Percentiles rank a stretch among this genome's conserved stretches.
Evolutionary conservation across 2,888 invertebrate genomes (phyloP).

Genomic region (Meteorus cinctellus): DNA sequence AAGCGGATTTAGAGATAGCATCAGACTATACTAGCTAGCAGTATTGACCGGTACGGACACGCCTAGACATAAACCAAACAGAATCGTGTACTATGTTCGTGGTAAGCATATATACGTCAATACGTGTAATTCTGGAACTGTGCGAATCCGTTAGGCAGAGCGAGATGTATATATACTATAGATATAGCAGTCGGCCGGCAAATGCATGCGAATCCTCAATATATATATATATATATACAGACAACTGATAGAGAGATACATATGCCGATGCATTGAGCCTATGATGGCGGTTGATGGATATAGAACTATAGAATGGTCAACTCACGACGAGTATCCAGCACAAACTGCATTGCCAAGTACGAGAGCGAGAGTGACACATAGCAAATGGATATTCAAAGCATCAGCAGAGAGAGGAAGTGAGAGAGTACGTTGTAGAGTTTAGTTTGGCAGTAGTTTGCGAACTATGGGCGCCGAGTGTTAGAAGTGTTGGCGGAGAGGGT

Average conservation of each 20-base stretch:
- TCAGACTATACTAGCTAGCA: conserved; percentile 42
- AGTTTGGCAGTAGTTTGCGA: conserved; percentile 62
- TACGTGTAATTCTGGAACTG: conserved; percentile 69
- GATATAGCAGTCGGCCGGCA: conserved; percentile 32
- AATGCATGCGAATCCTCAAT: conserved; percentile 44
- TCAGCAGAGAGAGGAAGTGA: conserved; percentile 42
- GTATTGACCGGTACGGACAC: conserved; percentile 59
- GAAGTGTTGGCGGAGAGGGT: neutral
- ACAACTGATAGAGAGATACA: conserved; percentile 31
- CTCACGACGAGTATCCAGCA: conserved; percentile 51
- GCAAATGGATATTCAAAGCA: neutral
- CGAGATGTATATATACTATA: conserved; percentile 23
- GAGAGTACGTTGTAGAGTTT: conserved; percentile 57
- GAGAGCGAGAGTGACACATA: conserved; percentile 25
- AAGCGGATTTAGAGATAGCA: conserved; percentile 21
- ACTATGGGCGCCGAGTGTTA: conserved; percentile 31
- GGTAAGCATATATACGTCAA: conserved; percentile 65
- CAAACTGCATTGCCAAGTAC: conserved; percentile 30
- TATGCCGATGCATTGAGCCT: conserved; percentile 40
- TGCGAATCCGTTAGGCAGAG: conserved; percentile 47
- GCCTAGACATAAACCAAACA: conserved; percentile 71
- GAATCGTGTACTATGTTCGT: conserved; percentile 64
- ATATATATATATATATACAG: conserved; percentile 35
- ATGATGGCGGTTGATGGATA: conserved; percentile 49
- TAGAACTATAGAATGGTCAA: conserved; percentile 58